Evolutionary conservation across 2,113 vertebrate genomes (phyloP).

Genomic region (Dolichotis patagonum): DNA sequence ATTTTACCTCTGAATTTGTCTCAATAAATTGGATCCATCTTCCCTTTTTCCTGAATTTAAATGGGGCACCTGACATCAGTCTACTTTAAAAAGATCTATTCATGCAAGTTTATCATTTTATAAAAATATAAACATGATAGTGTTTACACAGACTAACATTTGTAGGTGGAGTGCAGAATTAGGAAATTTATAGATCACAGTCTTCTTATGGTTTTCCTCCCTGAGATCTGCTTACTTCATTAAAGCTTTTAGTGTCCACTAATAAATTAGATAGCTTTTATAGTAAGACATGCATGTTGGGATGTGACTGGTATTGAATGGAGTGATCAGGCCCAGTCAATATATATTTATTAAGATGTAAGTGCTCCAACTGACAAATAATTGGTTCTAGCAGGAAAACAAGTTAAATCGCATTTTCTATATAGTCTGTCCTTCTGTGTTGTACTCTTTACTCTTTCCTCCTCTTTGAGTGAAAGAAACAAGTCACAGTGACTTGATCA

Average conservation of each 20-base stretch:
- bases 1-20: background rate
- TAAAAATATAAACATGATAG: conserved; percentile 11
- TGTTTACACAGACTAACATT: conserved; percentile 20
- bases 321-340: conserved; percentile 44
- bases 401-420: conserved; percentile 50
- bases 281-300: background rate
- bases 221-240: conserved; percentile 43
- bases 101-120: background rate
- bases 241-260: conserved; percentile 20
- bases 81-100: background rate
- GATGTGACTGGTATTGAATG: conserved; percentile 24
- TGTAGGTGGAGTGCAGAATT: background rate
- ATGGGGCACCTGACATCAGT: background rate
- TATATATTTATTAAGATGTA: conserved; percentile 59
- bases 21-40: background rate
- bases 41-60: conserved; percentile 13
- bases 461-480: conserved; percentile 43
- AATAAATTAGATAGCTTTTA: conserved; percentile 43
- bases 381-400: conserved; percentile 55
- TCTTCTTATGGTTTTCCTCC: conserved; percentile 13
- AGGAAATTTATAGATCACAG: conserved; percentile 19
- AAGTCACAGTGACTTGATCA: conserved; percentile 14
- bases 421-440: conserved; percentile 45
- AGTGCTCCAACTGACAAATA: conserved; percentile 5
- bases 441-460: background rate